Evolutionary conservation across 2,113 vertebrate species (phyloP).

Genomic region (Stegastes partitus): DNA sequence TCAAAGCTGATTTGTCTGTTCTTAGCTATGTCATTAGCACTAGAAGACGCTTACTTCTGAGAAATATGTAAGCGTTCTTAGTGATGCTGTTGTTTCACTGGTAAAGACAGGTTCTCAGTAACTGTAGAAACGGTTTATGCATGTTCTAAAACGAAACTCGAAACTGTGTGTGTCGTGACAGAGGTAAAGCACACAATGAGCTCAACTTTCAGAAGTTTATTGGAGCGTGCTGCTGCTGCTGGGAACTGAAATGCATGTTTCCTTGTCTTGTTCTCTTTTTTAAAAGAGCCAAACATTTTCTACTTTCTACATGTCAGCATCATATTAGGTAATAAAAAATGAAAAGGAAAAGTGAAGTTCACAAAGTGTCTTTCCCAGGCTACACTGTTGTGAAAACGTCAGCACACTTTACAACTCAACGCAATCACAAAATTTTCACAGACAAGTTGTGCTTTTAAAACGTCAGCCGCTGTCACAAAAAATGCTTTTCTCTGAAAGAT

Average conservation of each 20-base stretch:
- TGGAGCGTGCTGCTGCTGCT: not conserved
- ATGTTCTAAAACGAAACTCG: no score
- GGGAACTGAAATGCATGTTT: not conserved
- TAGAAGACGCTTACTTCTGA: no score
- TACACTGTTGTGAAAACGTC: not conserved
- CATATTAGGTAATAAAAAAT: not conserved
- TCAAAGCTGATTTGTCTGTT: no score
- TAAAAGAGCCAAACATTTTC: not conserved
- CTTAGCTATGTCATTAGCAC: no score
- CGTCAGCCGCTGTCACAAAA: not conserved
- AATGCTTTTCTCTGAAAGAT: not conserved
- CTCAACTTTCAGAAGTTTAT: no score
- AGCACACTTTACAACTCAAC: not conserved
- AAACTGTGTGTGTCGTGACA: no score
- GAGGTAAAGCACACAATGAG: not conserved
- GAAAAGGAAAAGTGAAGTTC: not conserved
- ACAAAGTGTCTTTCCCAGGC: not conserved
- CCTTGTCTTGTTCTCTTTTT: not conserved
- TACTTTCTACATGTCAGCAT: not conserved
- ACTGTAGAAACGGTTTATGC: no score
- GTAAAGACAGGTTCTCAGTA: no score
- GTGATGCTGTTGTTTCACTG: no score
- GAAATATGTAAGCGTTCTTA: no score
- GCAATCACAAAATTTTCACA: not conserved
- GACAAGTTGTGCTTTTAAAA: not conserved